Percentiles rank a stretch among this genome's conserved stretches.
Evolutionary conservation across 2,888 invertebrate genomes (phyloP).

Genomic region (Campoletis raptor): DNA sequence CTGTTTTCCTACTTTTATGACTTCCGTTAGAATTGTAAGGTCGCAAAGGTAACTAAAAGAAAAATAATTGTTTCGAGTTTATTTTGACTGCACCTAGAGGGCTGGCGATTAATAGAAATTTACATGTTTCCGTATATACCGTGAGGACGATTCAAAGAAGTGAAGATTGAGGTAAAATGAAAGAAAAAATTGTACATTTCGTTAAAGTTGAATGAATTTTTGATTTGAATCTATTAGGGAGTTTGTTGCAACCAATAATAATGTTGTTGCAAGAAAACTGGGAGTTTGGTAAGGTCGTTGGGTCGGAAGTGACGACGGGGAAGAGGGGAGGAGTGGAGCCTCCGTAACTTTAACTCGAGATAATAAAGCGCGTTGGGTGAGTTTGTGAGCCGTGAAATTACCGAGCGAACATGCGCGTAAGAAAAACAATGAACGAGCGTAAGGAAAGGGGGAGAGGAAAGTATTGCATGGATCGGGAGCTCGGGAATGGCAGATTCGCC

Average conservation of each 20-base stretch:
- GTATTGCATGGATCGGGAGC: constrained; percentile 45
- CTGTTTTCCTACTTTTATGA: no score
- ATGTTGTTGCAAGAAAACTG: constrained; percentile 62
- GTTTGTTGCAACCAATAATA: constrained; percentile 62
- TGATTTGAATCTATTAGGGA: constrained; percentile 40
- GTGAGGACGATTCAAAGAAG: neutral
- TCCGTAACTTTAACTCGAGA: constrained; percentile 71
- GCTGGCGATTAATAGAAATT: neutral
- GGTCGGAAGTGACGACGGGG: neutral
- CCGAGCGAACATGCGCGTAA: constrained; percentile 67
- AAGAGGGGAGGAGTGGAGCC: neutral
- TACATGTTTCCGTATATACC: neutral
- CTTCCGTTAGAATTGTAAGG: no score
- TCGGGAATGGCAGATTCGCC: constrained; percentile 59
- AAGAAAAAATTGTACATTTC: neutral
- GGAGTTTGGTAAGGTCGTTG: constrained; percentile 11
- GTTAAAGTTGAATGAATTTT: constrained; percentile 40
- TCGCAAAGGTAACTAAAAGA: no score
- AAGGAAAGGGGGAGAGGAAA: constrained; percentile 20
- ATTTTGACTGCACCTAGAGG: neutral
- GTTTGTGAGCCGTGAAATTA: constrained; percentile 75
- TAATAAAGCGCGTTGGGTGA: constrained; percentile 71
- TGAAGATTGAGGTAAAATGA: neutral
- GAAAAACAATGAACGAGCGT: constrained; percentile 70
- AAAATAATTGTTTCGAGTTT: neutral